Evolutionary conservation across 2,113 vertebrate genomes (phyloP).

Genomic region (Ophiodon elongatus): DNA sequence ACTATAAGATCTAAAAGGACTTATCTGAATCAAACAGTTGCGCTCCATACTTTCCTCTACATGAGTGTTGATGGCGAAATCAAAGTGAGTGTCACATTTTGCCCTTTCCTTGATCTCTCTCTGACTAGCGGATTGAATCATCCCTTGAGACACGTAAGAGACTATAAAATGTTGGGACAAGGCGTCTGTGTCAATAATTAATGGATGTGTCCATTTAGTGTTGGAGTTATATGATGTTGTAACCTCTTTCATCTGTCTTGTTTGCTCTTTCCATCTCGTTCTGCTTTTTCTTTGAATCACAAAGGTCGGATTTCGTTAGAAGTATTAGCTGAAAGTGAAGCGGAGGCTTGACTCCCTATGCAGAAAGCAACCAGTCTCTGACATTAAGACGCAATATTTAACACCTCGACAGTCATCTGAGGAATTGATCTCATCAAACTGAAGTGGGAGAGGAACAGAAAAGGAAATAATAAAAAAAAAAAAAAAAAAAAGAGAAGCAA

Average conservation of each 20-base stretch:
- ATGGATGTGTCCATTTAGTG: conserved; percentile 64
- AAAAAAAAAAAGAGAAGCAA: neutral
- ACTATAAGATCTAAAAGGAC: neutral
- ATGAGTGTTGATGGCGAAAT: conserved; percentile 34
- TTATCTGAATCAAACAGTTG: conserved; percentile 1
- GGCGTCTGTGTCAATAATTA: conserved; percentile 61
- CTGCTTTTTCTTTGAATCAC: conserved; percentile 25
- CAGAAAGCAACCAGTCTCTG: conserved; percentile 30
- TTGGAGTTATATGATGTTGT: conserved; percentile 52
- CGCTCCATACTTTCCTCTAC: conserved; percentile 8
- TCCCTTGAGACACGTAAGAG: conserved; percentile 48
- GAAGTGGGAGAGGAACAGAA: conserved; percentile 15
- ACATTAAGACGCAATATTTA: conserved; percentile 49
- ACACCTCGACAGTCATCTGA: conserved; percentile 24
- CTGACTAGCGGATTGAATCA: conserved; percentile 55
- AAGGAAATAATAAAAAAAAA: neutral
- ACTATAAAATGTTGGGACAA: conserved; percentile 64
- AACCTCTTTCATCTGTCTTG: conserved; percentile 41
- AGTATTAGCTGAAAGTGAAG: conserved; percentile 15
- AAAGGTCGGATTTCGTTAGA: conserved; percentile 15
- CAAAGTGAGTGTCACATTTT: conserved; percentile 53
- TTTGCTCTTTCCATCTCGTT: conserved; percentile 44
- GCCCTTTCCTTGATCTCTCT: conserved; percentile 62
- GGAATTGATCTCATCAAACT: conserved; percentile 30
- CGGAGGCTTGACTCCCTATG: neutral